Evolutionary conservation across 2,113 vertebrate species (phyloP).

Genomic region (Melospiza georgiana): DNA sequence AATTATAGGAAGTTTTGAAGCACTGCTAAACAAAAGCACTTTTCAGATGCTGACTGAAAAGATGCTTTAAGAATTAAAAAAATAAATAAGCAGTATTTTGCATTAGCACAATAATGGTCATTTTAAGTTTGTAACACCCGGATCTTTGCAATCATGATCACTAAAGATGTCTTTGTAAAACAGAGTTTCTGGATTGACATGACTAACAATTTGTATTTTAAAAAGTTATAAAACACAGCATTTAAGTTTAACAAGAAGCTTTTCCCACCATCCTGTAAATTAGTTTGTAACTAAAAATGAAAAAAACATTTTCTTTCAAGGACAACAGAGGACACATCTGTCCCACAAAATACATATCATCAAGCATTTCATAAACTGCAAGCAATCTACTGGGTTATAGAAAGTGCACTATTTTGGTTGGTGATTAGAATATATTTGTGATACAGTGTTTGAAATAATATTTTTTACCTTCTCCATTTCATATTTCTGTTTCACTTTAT

Average conservation of each 20-base stretch:
- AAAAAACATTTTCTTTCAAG: neutral
- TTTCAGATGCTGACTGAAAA: neutral
- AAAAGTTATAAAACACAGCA: neutral
- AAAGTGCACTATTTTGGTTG: neutral
- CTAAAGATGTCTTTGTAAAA: neutral
- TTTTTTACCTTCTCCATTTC: neutral
- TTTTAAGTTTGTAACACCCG: neutral
- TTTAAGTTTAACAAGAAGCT: neutral
- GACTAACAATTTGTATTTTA: neutral
- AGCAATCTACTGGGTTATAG: neutral
- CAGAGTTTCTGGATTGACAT: neutral
- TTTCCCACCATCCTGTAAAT: neutral
- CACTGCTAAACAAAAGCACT: neutral
- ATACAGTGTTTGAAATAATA: neutral
- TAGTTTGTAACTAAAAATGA: neutral
- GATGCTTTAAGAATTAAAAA: neutral
- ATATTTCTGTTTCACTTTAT: neutral
- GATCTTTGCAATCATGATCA: neutral
- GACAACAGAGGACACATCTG: neutral
- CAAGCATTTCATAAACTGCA: neutral
- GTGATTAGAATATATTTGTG: neutral
- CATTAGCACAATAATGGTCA: neutral
- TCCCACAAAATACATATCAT: neutral
- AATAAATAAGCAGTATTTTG: neutral
- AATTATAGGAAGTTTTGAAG: neutral